Evolutionary conservation across 2,797 vertebrate genomes (phyloP), one percentile per base, ranked within the genome.

Genomic region (Urosaurus nigricauda): DNA sequence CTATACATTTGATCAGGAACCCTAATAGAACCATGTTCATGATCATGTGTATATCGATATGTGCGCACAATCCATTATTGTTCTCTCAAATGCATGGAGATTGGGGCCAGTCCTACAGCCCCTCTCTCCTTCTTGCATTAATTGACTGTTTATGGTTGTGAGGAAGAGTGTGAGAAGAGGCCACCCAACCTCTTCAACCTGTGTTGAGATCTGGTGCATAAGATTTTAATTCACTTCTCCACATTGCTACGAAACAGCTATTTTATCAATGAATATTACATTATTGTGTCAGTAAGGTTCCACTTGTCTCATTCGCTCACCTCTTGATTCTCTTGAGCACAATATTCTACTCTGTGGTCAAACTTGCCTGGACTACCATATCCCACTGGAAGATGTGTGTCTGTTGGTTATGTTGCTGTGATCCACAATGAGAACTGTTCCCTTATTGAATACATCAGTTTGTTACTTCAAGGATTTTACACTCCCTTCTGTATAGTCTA

Each of bases 401-500:
- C 79, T 85, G 51, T 77, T 94, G 89, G 88, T 96, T 94, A 96
- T 96, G 94, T 96, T 96, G 92, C 93, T 93, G 89, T 89, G 93
- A 89, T 83, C 92, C 92, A 93, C 90, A 83, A 79, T 65, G 88
- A 93, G 92, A 92, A 87, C 92, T 90, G 87, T 93, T 74, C 89
- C 88, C 88, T 95, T 97, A 95, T 96, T 95, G 93, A 95, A 96
- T 95, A 96, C 94, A 93, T 94, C 93, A n/a, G 86, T 94, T 90
- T 35, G 86, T 94, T 90, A 56, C 94, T 94, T 91, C 21, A 63
- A 86, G 93, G 90, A 91, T 93, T 92, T 83, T 6, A 3, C 92
- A 91, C 92, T 92, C 89, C 0, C 89, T 93, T 93, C 92, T 94
- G 95, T 90, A 68, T 89, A 87, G 94, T 94, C 93, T 94, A 95